Evolutionary conservation across 2,797 vertebrate species (phyloP), one percentile per base, ranked within the genome.

Genomic region (Telmatherina bonti): DNA sequence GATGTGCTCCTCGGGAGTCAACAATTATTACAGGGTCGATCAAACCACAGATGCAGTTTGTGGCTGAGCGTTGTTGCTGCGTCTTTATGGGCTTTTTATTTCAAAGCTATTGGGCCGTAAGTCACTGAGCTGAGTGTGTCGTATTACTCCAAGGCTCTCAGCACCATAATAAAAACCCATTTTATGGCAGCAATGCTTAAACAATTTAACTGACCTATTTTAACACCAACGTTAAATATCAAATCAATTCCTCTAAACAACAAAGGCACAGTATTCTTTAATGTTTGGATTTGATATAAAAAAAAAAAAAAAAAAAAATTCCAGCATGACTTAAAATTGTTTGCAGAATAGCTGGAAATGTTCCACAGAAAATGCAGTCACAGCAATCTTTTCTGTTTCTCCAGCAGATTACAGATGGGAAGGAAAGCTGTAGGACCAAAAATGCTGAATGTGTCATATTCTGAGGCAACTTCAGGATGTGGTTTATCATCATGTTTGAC

Each of bases 341-440:
- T 77, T 77, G 59, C 56, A 78, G 81, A 86, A 76, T 64, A 81
- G 56, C 75, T 83, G 64, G 60, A 83, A 82, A 84, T 77, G 63
- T 81, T 85, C 68, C 69, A 74, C 30, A 62, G 56, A 83, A 89
- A 85, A 79, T 76, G 81, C 82, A 78, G 72, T 53, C 49, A 18
- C 70, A 71, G 83, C 83, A 83, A 66, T 81, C 67, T 82, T 84
- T 87, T 72, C 84, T 86, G 84, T 86, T 81, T 79, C 60, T 82
- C 54, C 58, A 56, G 64, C 60, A 85, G 82, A 85, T 85, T 82
- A 77, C 56, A 81, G 81, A 80, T 75, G 74, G 78, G 64, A 80
- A 82, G 67, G 66, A 64, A 86, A 83, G 66, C 77, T 80, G 79
- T 36, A 81, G 67, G 79, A 85, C 71, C 79, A 76, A 74, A 78